Conservation (phyloP, 37 sponge, comb jelly and placozoan species). For the Bolinopsis microptera region DNA sequence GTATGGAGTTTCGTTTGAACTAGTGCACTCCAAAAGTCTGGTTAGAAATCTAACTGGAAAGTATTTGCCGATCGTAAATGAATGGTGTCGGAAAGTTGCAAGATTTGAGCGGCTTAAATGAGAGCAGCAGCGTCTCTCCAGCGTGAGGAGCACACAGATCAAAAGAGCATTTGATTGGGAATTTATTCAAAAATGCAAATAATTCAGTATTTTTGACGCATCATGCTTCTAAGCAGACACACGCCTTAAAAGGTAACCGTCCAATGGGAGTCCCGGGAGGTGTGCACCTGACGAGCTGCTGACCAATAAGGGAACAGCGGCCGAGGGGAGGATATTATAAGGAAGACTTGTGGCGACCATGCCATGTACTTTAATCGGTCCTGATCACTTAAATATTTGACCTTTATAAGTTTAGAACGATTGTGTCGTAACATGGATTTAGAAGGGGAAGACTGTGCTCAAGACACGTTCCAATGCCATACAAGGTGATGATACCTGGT, state of each 20-base stretch:
- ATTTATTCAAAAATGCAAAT: neutral
- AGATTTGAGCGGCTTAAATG: too few relatives aligned
- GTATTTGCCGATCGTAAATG: too few relatives aligned
- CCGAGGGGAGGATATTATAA: neutral
- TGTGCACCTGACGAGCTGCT: neutral
- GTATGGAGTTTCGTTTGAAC: too few relatives aligned
- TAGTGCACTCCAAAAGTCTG: too few relatives aligned
- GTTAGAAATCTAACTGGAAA: too few relatives aligned
- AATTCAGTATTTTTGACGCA: neutral
- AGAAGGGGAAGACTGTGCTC: too few relatives aligned
- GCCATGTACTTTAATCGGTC: neutral
- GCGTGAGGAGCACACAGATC: too few relatives aligned
- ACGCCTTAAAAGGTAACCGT: neutral
- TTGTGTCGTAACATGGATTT: neutral
- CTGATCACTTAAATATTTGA: neutral
- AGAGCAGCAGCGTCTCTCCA: too few relatives aligned
- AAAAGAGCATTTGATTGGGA: neutral
- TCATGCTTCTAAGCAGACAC: neutral
- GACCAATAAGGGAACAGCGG: neutral
- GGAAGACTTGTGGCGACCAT: neutral
- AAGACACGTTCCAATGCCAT: too few relatives aligned
- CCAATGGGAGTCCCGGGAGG: neutral
- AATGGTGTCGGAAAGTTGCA: too few relatives aligned
- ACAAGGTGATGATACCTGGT: too few relatives aligned
- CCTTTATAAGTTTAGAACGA: neutral